Conservation (phyloP, 2,888 invertebrate species). For the Mesopsocus fuscifrons region DNA sequence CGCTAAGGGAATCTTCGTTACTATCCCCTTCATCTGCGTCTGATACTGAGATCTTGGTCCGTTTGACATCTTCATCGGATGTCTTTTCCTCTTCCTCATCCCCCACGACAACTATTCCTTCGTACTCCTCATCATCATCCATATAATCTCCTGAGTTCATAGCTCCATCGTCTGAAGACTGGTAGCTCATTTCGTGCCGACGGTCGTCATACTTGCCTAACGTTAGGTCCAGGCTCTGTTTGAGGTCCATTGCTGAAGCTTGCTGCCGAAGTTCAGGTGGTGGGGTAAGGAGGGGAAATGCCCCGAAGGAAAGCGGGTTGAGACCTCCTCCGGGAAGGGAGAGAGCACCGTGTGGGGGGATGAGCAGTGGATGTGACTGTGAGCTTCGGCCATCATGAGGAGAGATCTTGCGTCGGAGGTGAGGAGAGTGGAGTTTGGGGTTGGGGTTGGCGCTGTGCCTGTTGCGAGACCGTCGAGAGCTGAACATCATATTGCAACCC, state of each 20-base stretch:
- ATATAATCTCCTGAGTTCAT: constrained; percentile 25
- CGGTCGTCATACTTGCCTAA: constrained; percentile 19
- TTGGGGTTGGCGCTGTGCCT: constrained; percentile 97
- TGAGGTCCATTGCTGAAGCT: constrained; percentile 38
- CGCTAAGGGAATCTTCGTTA: constrained; percentile 38
- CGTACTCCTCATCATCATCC: constrained; percentile 42
- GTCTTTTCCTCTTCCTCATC: constrained; percentile 26
- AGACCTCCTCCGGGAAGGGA: constrained; percentile 39
- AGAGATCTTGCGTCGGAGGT: constrained; percentile 79
- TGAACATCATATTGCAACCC: constrained; percentile 99
- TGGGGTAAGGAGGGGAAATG: constrained; percentile 53
- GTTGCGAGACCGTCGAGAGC: constrained; percentile 85
- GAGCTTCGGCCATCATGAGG: constrained; percentile 84
- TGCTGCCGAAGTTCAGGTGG: constrained; percentile 25
- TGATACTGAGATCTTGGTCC: constrained; percentile 33
- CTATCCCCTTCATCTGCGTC: constrained; percentile 39
- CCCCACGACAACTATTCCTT: constrained; percentile 53
- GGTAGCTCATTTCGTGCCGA: constrained; percentile 27
- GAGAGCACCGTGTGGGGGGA: constrained; percentile 51
- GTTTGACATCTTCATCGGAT: constrained; percentile 32
- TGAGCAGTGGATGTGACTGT: constrained; percentile 61
- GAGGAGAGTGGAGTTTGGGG: constrained; percentile 92
- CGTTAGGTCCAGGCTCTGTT: constrained; percentile 40
- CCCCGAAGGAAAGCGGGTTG: constrained; percentile 55
- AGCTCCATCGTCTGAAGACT: constrained; percentile 24